Percentiles rank a stretch among this genome's conserved stretches.
phyloP scores from a whole-genome alignment of 2,113 vertebrate genomes.

The Rhabdornis inornatus region DNA sequence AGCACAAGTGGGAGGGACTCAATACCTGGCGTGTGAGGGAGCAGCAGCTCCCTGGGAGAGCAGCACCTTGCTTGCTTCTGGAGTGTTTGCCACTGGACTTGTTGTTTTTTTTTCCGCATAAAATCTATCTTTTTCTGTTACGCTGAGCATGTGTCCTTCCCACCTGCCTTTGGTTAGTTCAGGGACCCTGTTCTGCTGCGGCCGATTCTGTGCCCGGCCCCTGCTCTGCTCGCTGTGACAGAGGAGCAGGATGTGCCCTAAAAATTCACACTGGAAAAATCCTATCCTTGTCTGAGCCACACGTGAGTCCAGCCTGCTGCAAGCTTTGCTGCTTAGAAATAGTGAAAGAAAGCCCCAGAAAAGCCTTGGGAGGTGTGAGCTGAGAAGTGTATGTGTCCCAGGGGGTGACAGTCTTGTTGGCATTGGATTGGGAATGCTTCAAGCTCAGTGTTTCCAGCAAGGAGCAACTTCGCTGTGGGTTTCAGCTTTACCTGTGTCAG shows the following conservation, averaged over 20 bases:
- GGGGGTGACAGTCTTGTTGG: not conserved
- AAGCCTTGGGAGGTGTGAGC: not conserved
- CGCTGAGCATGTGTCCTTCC: not conserved
- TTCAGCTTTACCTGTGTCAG: not conserved
- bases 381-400: accelerated
- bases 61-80: not conserved
- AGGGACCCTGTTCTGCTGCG: not conserved
- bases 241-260: not conserved
- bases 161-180: not conserved
- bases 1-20: not conserved
- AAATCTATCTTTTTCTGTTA: not conserved
- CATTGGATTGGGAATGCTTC: not conserved
- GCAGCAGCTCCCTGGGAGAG: not conserved
- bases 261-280: not conserved
- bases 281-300: not conserved
- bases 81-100: not conserved
- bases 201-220: accelerated
- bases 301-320: not conserved
- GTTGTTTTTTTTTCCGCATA: not conserved
- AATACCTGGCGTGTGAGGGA: accelerated
- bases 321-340: not conserved
- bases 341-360: not conserved
- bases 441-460: not conserved
- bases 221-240: accelerated
- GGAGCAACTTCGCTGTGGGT: not conserved